phyloP scores from a whole-genome alignment of 2,888 invertebrate species.

The Caenorhabditis sp. region DNA sequence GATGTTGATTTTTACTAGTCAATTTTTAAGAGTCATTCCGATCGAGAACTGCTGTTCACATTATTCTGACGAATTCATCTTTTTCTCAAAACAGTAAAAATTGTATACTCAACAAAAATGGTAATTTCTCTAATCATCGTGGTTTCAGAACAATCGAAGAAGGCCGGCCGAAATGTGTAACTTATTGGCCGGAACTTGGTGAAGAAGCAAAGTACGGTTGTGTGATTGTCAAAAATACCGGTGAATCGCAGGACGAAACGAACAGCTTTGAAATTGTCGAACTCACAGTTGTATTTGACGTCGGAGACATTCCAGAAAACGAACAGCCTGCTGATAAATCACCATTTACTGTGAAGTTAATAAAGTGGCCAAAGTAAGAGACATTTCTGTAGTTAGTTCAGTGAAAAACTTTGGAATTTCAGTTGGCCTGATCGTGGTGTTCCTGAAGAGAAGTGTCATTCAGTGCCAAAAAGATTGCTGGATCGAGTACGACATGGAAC shows the following conservation, averaged over 20 bases:
- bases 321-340: constrained; percentile 24
- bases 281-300: constrained; percentile 25
- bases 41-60: too few species aligned
- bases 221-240: constrained; percentile 39
- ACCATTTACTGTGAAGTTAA: constrained; percentile 38
- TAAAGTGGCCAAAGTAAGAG: constrained; percentile 53
- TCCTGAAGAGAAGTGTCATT: constrained; percentile 48
- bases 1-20: too few species aligned
- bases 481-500: constrained; percentile 42
- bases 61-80: too few species aligned
- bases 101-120: too few species aligned
- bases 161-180: constrained; percentile 50
- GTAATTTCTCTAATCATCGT: too few species aligned
- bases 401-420: constrained; percentile 2
- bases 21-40: too few species aligned
- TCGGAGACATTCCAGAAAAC: constrained; percentile 14
- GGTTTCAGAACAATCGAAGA: constrained; percentile 54
- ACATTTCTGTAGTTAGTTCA: constrained; percentile 2
- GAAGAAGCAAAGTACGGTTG: constrained; percentile 26
- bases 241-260: constrained; percentile 42
- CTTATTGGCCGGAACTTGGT: constrained; percentile 51
- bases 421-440: constrained; percentile 59
- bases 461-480: constrained; percentile 43
- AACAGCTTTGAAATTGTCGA: constrained; percentile 27
- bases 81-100: too few species aligned